A percentile compares a stretch with the other conserved stretches of the same genome.
phyloP scores from a whole-genome alignment of 2,797 vertebrate genomes.

The Nyctibius grandis region DNA sequence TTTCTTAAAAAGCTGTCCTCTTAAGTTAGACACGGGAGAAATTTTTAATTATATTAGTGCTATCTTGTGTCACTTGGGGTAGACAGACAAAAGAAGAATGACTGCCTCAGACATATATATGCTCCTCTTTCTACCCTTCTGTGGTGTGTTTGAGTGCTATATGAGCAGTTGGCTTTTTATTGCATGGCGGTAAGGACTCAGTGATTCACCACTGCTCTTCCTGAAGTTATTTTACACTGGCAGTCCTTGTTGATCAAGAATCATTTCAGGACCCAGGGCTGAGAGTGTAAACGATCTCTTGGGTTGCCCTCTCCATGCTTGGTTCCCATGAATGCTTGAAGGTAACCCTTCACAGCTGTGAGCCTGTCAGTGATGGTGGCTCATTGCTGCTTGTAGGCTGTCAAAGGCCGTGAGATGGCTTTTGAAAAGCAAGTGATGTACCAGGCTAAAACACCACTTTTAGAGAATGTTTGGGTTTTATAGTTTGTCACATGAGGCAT shows the following conservation, averaged over 20 bases:
- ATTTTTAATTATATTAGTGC: neutral
- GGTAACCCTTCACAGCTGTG: neutral
- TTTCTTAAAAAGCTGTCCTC: neutral
- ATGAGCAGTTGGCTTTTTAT: neutral
- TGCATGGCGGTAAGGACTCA: neutral
- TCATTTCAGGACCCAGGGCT: neutral
- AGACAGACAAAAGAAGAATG: neutral
- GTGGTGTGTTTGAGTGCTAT: neutral
- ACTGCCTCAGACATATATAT: neutral
- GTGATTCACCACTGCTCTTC: neutral
- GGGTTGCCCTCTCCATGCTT: neutral
- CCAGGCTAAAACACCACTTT: neutral
- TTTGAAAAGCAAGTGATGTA: neutral
- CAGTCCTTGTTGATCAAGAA: neutral
- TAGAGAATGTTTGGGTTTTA: neutral
- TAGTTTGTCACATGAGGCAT: neutral
- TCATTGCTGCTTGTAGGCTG: neutral
- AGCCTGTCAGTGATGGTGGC: too few relatives aligned
- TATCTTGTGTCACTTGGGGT: neutral
- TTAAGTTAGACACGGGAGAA: neutral
- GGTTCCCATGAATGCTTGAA: accelerated
- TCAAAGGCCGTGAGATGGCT: neutral
- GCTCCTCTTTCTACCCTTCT: neutral
- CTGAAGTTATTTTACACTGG: neutral
- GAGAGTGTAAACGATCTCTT: neutral